phyloP scores from a whole-genome alignment of 2,113 vertebrate species.

The Apteryx owenii region DNA sequence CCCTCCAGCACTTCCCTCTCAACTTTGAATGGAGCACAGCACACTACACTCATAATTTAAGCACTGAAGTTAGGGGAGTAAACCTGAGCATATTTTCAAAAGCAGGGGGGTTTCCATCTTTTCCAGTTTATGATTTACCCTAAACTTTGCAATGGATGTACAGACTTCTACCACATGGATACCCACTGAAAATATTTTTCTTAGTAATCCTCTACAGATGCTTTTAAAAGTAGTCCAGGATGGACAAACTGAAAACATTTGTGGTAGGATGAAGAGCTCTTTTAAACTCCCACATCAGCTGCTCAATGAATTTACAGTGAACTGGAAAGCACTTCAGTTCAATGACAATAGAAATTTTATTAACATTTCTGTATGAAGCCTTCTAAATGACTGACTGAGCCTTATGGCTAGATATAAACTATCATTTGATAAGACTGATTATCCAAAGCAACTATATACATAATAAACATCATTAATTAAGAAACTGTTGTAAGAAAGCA shows the following conservation, averaged over 20 bases:
- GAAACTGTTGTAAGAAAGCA: background rate
- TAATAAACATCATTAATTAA: background rate
- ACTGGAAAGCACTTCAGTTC: background rate
- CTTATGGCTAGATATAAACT: background rate
- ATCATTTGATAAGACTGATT: background rate
- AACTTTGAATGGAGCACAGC: background rate
- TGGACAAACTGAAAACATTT: background rate
- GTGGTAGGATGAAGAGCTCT: background rate
- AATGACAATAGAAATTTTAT: background rate
- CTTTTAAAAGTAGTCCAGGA: background rate
- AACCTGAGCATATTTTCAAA: background rate
- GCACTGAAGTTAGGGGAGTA: background rate
- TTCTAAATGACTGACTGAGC: background rate
- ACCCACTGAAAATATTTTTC: background rate
- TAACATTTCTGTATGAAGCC: background rate
- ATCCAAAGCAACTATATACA: background rate
- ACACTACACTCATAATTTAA: background rate
- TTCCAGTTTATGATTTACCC: background rate
- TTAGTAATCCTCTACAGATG: slow-evolving; percentile 30
- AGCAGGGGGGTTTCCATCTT: background rate
- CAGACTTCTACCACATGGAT: background rate
- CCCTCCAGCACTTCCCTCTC: background rate
- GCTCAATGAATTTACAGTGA: background rate
- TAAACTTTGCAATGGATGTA: background rate
- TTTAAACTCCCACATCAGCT: background rate